These are phyloP conservation scores for Pterocles orientalis DNA, from an alignment of 2,113 vertebrate genomes.

Conservation along the genomic window DNA sequence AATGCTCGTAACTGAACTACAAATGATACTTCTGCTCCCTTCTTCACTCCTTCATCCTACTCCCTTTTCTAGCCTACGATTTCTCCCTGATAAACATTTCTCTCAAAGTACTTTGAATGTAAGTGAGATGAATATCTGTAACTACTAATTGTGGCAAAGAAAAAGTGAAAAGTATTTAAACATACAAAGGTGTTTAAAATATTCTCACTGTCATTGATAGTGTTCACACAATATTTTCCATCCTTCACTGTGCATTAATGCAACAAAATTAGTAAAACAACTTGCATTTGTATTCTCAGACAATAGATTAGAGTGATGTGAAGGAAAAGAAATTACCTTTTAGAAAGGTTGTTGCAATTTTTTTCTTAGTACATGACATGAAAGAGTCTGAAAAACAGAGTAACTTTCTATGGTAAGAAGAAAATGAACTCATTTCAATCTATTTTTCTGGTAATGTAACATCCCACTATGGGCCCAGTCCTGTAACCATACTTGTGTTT, in stretches of 20 bases:
- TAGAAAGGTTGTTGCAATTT: not conserved
- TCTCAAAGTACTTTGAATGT: not conserved
- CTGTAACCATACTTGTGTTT: not conserved
- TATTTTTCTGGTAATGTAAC: not conserved
- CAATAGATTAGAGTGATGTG: not conserved
- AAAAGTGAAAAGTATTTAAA: not conserved
- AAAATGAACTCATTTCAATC: not conserved
- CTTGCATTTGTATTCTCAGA: not conserved
- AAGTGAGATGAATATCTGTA: not conserved
- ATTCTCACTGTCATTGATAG: not conserved
- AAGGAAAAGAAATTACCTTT: not conserved
- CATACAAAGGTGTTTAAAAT: not conserved
- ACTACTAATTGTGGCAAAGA: not conserved
- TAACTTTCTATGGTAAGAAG: not conserved
- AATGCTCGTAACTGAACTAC: not conserved
- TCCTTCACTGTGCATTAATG: not conserved
- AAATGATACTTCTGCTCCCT: not conserved
- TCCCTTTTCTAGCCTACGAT: not conserved
- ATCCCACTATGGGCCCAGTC: not conserved
- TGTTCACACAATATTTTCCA: not conserved
- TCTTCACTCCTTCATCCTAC: not conserved
- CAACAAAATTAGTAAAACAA: not conserved
- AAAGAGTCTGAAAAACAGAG: not conserved
- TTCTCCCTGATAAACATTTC: not conserved
- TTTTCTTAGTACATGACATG: not conserved